These are phyloP conservation scores for Drosophila rufa DNA, from an alignment of 1,140 invertebrate species.

Conservation along the genomic window DNA sequence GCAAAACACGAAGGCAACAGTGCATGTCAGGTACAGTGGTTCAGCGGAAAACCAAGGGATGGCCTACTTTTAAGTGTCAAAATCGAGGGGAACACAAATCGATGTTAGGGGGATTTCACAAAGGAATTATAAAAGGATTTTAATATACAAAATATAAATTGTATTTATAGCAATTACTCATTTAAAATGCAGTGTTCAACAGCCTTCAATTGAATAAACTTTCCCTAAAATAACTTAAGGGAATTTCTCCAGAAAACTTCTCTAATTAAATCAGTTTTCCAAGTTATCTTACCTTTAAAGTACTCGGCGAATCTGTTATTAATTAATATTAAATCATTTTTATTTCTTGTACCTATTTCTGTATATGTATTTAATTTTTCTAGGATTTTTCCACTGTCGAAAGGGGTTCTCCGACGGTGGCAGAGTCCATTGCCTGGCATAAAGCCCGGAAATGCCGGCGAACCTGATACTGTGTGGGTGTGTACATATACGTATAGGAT, in stretches of 20 bases:
- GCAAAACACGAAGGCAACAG: slow-evolving; percentile 11
- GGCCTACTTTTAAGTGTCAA: background rate
- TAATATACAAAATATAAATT: too few relatives aligned
- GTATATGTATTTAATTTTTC: background rate
- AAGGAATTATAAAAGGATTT: too few relatives aligned
- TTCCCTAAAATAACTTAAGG: too few relatives aligned
- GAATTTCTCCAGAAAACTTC: too few relatives aligned
- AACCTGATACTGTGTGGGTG: slow-evolving; percentile 57
- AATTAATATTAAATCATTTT: too few relatives aligned
- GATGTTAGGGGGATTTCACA: background rate
- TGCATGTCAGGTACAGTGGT: slow-evolving; percentile 18
- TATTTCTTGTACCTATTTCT: too few relatives aligned
- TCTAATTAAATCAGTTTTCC: too few relatives aligned
- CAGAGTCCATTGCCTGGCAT: slow-evolving; percentile 45
- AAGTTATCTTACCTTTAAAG: too few relatives aligned
- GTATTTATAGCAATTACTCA: too few relatives aligned
- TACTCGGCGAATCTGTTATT: too few relatives aligned
- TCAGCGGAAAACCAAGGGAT: background rate
- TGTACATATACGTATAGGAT: background rate
- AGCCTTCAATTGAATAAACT: too few relatives aligned
- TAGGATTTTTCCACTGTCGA: slow-evolving; percentile 31
- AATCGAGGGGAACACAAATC: background rate
- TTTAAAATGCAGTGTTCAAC: too few relatives aligned
- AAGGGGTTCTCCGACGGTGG: slow-evolving; percentile 7
- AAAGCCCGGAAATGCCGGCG: slow-evolving; percentile 64